These are phyloP conservation scores for Tapera naevia DNA, from an alignment of 2,797 vertebrate genomes.

Conservation along the genomic window DNA sequence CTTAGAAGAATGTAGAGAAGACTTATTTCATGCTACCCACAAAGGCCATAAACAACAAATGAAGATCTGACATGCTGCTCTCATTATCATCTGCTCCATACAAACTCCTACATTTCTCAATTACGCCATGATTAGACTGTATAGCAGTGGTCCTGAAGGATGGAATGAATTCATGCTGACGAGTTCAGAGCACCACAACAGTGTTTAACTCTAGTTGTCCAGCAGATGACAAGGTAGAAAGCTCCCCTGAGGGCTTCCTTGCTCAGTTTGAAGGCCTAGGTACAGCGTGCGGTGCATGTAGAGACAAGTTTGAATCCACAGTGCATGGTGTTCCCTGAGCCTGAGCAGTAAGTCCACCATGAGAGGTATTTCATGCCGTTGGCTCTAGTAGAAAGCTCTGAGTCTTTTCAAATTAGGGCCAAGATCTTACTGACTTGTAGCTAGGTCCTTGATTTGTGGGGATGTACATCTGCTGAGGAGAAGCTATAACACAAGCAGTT, in stretches of 20 bases:
- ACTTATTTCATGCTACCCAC: neutral
- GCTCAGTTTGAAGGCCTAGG: neutral
- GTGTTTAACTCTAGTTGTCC: neutral
- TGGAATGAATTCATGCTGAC: neutral
- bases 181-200: neutral
- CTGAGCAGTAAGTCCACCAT: neutral
- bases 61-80: neutral
- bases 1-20: neutral
- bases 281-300: fast-evolving
- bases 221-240: neutral
- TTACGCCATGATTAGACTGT: neutral
- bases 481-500: neutral
- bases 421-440: neutral
- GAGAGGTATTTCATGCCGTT: neutral
- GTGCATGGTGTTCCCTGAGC: neutral
- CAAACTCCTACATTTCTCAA: neutral
- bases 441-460: neutral
- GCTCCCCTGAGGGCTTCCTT: neutral
- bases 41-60: neutral
- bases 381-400: neutral
- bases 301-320: neutral
- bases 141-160: neutral
- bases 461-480: neutral
- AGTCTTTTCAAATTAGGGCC: neutral
- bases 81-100: neutral